Percentiles rank a stretch among this genome's conserved stretches.
These are phyloP conservation scores for Amphipoea lucens DNA, from an alignment of 2,888 invertebrate genomes.

Conservation along the genomic window DNA sequence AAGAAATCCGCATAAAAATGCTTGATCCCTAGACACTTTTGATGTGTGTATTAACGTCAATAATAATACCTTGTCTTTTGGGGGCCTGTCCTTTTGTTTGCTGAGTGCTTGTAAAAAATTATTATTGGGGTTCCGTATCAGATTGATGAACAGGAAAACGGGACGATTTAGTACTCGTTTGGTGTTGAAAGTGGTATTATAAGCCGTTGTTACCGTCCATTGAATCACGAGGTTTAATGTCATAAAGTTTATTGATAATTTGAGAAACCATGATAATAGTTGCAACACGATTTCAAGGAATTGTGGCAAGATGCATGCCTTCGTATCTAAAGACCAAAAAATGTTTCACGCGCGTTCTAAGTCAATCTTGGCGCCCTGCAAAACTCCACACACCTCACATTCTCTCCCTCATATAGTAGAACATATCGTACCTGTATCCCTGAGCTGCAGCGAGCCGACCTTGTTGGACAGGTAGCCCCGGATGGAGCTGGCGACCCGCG, in stretches of 20 bases:
- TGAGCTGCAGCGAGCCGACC: constrained; percentile 92
- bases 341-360: neutral
- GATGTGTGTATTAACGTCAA: too few relatives aligned
- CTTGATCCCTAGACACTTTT: too few relatives aligned
- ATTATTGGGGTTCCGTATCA: constrained; percentile 61
- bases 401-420: neutral
- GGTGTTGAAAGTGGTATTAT: constrained; percentile 22
- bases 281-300: neutral
- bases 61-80: constrained; percentile 67
- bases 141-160: constrained; percentile 36
- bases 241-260: neutral
- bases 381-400: neutral
- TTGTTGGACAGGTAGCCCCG: constrained; percentile 93
- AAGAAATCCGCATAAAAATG: too few relatives aligned
- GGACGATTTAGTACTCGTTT: constrained; percentile 21
- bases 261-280: neutral
- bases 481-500: constrained; percentile 93
- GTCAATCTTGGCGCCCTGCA: neutral
- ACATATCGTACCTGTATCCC: constrained; percentile 92
- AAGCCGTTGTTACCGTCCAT: neutral
- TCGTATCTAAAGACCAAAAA: neutral
- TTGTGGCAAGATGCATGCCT: neutral
- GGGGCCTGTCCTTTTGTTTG: constrained; percentile 60
- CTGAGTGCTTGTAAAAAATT: constrained; percentile 53
- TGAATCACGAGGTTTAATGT: neutral